Conservation (phyloP, 1,140 invertebrate species). For the Diorhabda elongata region DNA sequence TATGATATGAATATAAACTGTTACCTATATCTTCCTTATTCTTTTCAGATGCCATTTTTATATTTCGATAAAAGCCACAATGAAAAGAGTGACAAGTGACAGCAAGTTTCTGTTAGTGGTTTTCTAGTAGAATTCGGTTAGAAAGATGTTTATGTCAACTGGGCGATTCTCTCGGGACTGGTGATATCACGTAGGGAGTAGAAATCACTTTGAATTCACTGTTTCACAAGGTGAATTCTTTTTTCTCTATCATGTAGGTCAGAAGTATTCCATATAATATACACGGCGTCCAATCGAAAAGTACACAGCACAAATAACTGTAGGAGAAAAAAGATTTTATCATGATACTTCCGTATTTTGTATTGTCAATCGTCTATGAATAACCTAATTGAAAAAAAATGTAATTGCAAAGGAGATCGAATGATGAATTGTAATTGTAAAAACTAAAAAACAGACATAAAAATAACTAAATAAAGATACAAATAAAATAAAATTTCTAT, state of each 20-base stretch:
- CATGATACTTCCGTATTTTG: no score
- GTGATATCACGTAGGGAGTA: slow-evolving; percentile 6
- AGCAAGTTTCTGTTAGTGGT: slow-evolving; percentile 36
- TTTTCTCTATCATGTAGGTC: neutral
- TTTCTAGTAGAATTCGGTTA: slow-evolving; percentile 31
- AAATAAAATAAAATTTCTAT: no score
- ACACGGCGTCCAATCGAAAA: no score
- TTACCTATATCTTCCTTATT: slow-evolving; percentile 4
- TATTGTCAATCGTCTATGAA: no score
- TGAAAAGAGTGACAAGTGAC: slow-evolving; percentile 39
- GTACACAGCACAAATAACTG: no score
- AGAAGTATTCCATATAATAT: no score
- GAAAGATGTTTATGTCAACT: slow-evolving; percentile 39
- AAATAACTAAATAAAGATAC: no score
- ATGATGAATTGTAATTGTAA: no score
- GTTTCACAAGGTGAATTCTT: neutral
- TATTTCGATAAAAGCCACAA: slow-evolving; percentile 27
- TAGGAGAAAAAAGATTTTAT: no score
- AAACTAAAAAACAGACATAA: no score
- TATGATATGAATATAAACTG: slow-evolving; percentile 3
- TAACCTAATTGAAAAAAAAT: no score
- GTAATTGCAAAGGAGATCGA: no score
- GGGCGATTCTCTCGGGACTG: slow-evolving; percentile 32
- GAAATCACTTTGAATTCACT: slow-evolving; percentile 10
- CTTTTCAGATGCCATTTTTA: slow-evolving; percentile 28